Percentiles rank a stretch among this genome's conserved stretches.
These are phyloP conservation scores for Silvanus unidentatus DNA, from an alignment of 2,888 invertebrate genomes.

Conservation along the genomic window DNA sequence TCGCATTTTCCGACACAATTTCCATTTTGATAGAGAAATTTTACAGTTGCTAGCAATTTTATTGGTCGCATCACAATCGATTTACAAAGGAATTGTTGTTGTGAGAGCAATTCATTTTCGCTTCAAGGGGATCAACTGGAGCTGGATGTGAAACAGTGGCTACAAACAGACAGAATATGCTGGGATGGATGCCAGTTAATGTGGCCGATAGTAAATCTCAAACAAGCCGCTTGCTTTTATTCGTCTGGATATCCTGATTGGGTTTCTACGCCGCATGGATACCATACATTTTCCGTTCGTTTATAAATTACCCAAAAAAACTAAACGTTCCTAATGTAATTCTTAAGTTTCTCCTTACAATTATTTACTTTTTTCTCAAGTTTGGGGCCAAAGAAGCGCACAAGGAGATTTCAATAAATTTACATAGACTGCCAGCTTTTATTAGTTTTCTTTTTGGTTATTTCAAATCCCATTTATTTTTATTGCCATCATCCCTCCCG, in stretches of 20 bases:
- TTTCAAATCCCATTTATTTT: constrained; percentile 29
- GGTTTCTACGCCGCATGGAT: constrained; percentile 23
- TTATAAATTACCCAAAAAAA: constrained; percentile 1
- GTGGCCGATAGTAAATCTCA: constrained; percentile 26
- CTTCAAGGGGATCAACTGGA: too few relatives aligned
- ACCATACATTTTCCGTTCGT: constrained; percentile 19
- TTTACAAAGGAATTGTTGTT: constrained; percentile 1
- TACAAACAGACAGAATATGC: too few relatives aligned
- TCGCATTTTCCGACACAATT: too few relatives aligned
- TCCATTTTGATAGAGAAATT: too few relatives aligned
- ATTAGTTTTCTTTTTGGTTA: constrained; percentile 27
- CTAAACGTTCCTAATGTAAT: too few relatives aligned
- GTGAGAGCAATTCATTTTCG: constrained; percentile 2
- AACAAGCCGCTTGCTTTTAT: constrained; percentile 20
- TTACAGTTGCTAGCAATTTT: too few relatives aligned
- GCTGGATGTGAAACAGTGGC: too few relatives aligned
- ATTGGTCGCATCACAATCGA: neutral
- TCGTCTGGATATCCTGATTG: constrained; percentile 28
- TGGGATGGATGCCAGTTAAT: constrained; percentile 12
- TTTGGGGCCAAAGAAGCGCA: too few relatives aligned
- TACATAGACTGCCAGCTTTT: constrained; percentile 33
- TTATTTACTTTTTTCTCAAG: too few relatives aligned
- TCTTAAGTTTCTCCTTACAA: too few relatives aligned
- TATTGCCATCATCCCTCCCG: constrained; percentile 20
- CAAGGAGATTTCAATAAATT: constrained; percentile 38